Evolutionary conservation across 2,797 vertebrate genomes (phyloP), one percentile per base, ranked within the genome.

Genomic region (Labeo calbasu): DNA sequence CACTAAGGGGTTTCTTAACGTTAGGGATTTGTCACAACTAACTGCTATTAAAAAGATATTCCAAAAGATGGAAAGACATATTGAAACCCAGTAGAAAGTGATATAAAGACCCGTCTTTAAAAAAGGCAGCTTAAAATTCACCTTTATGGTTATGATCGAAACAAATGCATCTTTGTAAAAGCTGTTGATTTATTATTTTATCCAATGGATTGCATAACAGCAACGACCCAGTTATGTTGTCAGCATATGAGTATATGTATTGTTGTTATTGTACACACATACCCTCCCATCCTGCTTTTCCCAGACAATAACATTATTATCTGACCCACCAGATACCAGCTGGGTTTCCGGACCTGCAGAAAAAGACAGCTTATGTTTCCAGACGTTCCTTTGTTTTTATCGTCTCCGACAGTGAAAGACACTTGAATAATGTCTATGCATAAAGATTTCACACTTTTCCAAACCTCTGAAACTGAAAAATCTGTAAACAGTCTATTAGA

Each of bases 261-360:
- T 2, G 43, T 19, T 2, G n/a, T 36, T 68, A 36, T 4, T 68
- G 25, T 69, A 69, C 19, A 72, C 40, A 86, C 90, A 80, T 89
- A 98, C 97, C 93, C 95, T 94, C 55, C 91, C 95, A 92, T 95
- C 92, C 76, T 92, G 93, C n/a, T 84, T 90, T 88, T 95, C 93
- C 98, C 98, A 99, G 82, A 98, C 85, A 88, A 99, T 95, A 76
- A 99, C 88, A 3, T 88, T 92, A 89, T 96, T 95, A 92, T 99
- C 98, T 68, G 97, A 97, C 61, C 94, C 96, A 92, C 97, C 98
- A 82, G 98, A 99, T 87, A 99, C 91, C 83, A 99, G 92, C 84
- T 96, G 95, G 14, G 86, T 93, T 90, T 97, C 96, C 84, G 90
- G 81, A 93, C 91, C 97, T 99, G 87, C 2, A 3, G 59, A 51